Conservation (phyloP, 35 echinoderm and acorn worm genomes). For the Apostichopus californicus region DNA sequence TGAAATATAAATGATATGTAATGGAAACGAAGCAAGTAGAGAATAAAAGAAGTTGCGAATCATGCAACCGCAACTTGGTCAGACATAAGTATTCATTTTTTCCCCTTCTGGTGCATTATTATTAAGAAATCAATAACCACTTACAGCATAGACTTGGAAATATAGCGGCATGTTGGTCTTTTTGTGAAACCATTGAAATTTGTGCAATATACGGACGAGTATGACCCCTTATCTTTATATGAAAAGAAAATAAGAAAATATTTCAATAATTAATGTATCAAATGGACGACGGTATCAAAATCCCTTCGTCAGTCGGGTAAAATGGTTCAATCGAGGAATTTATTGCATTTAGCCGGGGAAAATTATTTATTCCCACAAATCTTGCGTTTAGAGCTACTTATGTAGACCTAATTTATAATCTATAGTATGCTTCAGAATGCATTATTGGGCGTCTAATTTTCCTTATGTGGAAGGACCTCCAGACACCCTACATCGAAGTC, state of each 20-base stretch:
- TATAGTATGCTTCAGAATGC: too few relatives aligned
- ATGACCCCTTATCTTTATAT: not conserved
- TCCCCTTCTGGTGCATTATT: too few relatives aligned
- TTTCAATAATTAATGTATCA: not conserved
- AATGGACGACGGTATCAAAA: not conserved
- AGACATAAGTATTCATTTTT: too few relatives aligned
- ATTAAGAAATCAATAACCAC: not conserved
- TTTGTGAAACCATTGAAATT: constrained; percentile 6
- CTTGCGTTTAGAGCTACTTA: not conserved
- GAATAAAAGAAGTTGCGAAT: too few relatives aligned
- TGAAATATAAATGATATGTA: too few relatives aligned
- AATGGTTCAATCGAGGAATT: not conserved
- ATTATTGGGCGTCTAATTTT: too few relatives aligned
- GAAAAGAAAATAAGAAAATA: not conserved
- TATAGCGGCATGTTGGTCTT: not conserved
- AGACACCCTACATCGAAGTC: too few relatives aligned
- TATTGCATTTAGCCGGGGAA: not conserved
- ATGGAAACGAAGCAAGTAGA: too few relatives aligned
- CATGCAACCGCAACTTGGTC: too few relatives aligned
- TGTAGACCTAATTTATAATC: not conserved
- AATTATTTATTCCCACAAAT: not conserved
- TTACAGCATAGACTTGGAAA: constrained; percentile 20
- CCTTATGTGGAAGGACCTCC: too few relatives aligned
- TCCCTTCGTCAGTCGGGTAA: not conserved
- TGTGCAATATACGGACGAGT: not conserved